A percentile compares a stretch with the other conserved stretches of the same genome.
phyloP scores from a whole-genome alignment of 1,140 invertebrate species.

The Rhizoglyphus robini region DNA sequence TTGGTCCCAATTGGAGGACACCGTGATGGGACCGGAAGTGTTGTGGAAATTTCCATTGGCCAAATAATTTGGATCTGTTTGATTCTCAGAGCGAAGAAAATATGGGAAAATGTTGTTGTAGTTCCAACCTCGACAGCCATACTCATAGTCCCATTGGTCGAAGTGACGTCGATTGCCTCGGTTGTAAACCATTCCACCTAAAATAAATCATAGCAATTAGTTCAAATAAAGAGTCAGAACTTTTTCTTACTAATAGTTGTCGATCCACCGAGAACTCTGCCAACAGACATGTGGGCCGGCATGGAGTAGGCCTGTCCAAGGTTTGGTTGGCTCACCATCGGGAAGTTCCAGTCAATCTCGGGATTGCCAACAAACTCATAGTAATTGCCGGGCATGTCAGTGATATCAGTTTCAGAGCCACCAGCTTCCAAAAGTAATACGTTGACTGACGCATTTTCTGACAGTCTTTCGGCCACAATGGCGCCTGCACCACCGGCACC shows the following conservation, averaged over 20 bases:
- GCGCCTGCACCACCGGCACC: conserved; percentile 24
- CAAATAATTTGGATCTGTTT: conserved; percentile 48
- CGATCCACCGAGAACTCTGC: conserved; percentile 38
- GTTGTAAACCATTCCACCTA: conserved; percentile 68
- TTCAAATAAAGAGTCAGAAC: neutral
- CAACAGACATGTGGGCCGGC: conserved; percentile 23
- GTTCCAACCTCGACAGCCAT: conserved; percentile 48
- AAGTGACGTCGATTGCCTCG: conserved; percentile 73
- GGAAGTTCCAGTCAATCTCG: conserved; percentile 32
- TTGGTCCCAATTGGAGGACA: neutral
- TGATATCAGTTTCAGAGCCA: conserved; percentile 29
- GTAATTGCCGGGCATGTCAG: conserved; percentile 18
- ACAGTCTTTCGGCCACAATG: conserved; percentile 17
- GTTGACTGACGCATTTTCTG: conserved; percentile 42
- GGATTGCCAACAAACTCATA: conserved; percentile 31
- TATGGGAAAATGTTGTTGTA: conserved; percentile 56
- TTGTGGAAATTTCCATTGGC: conserved; percentile 43
- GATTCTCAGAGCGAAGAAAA: conserved; percentile 37
- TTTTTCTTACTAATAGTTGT: conserved; percentile 33
- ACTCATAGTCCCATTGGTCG: conserved; percentile 60
- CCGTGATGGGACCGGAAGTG: neutral
- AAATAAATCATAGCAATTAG: too few species aligned
- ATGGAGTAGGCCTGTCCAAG: neutral
- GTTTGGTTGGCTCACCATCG: conserved; percentile 8
- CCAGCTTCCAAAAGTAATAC: conserved; percentile 57